A percentile compares a stretch with the other conserved stretches of the same genome.
Evolutionary conservation across 2,797 vertebrate genomes (phyloP).

Genomic region (Anguilla obscura): DNA sequence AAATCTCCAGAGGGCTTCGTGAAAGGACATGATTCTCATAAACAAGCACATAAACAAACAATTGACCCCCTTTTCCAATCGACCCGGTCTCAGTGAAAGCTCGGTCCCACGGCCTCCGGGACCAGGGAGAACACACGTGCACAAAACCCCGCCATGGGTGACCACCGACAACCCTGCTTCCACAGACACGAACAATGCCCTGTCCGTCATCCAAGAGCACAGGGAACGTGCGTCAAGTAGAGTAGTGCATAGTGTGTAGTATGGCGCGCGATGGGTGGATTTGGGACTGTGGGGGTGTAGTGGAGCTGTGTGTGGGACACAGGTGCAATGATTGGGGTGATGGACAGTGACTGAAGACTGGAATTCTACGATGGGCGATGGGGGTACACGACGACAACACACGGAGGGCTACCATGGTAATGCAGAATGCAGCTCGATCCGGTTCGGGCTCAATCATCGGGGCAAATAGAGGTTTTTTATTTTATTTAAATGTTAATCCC

Average conservation of each 20-base stretch:
- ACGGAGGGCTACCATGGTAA: not conserved
- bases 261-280: not conserved
- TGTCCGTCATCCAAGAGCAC: not conserved
- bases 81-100: not conserved
- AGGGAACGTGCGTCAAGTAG: not conserved
- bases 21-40: not conserved
- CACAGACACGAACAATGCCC: not conserved
- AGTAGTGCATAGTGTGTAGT: not conserved
- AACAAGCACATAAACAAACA: not conserved
- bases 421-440: not conserved
- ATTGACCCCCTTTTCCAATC: not conserved
- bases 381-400: not conserved
- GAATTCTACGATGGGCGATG: not conserved
- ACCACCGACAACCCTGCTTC: not conserved
- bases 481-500: not conserved
- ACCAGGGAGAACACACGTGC: not conserved
- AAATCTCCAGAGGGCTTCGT: not conserved
- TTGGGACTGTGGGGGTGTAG: not conserved
- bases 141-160: not conserved
- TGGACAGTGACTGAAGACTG: not conserved
- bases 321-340: not conserved
- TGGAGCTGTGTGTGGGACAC: not conserved
- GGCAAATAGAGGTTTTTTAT: not conserved
- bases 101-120: not conserved
- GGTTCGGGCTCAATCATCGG: not conserved